phyloP scores from a whole-genome alignment of 2,888 invertebrate genomes.

The Anorthoa munda region DNA sequence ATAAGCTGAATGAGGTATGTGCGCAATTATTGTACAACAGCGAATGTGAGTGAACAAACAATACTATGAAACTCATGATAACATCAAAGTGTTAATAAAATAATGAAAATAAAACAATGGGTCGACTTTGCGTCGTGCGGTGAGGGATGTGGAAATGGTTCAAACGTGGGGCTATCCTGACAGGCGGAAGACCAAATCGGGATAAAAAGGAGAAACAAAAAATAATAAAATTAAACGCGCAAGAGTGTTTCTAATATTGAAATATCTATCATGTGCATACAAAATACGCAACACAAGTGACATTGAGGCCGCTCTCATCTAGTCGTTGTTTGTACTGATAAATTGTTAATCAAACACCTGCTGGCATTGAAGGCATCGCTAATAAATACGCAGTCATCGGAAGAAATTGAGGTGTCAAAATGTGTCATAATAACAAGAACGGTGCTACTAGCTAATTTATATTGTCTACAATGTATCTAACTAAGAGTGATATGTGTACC shows the following conservation, averaged over 20 bases:
- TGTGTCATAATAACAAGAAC: conserved; percentile 68
- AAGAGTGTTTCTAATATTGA: conserved; percentile 59
- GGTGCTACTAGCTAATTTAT: conserved; percentile 73
- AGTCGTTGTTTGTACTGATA: conserved; percentile 73
- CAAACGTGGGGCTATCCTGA: conserved; percentile 49
- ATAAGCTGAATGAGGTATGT: conserved; percentile 69
- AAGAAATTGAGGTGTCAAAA: conserved; percentile 70
- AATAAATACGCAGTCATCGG: conserved; percentile 71
- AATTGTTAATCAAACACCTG: conserved; percentile 76
- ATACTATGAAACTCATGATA: conserved; percentile 62
- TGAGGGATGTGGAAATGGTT: conserved; percentile 74
- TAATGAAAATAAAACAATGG: conserved; percentile 83
- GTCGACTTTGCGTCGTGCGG: conserved; percentile 87
- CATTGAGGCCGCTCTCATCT: conserved; percentile 73
- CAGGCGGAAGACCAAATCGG: conserved; percentile 42
- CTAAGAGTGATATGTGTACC: conserved; percentile 81
- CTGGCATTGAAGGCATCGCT: conserved; percentile 76
- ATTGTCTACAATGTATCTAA: conserved; percentile 80
- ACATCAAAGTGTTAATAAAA: conserved; percentile 73
- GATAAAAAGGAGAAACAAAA: conserved; percentile 44
- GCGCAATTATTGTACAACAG: conserved; percentile 71
- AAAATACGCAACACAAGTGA: conserved; percentile 70
- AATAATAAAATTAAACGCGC: conserved; percentile 49
- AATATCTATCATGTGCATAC: conserved; percentile 68
- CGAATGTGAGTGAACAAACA: conserved; percentile 66